phyloP scores from a whole-genome alignment of 2,797 vertebrate species.

The Rhabdomys pumilio region DNA sequence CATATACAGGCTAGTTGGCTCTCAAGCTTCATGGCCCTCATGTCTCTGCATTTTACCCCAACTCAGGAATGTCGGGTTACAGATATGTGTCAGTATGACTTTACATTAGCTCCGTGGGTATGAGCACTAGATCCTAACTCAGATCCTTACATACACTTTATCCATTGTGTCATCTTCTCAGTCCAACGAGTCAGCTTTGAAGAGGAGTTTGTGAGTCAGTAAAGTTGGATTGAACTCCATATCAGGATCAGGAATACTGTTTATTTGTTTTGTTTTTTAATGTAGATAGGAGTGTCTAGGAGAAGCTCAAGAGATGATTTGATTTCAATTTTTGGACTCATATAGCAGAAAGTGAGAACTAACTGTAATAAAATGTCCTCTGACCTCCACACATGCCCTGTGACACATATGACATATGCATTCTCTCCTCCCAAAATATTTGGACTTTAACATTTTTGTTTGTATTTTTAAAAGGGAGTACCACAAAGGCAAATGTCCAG shows the following conservation, averaged over 20 bases:
- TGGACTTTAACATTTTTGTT: not conserved
- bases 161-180: not conserved
- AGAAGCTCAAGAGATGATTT: not conserved
- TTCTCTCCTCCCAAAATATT: not conserved
- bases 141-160: not conserved
- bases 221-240: not conserved
- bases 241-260: not conserved
- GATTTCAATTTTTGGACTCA: not conserved
- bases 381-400: not conserved
- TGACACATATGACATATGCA: not conserved
- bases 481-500: not conserved
- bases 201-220: not conserved
- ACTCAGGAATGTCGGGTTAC: not conserved
- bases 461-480: not conserved
- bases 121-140: not conserved
- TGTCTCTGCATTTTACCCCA: not conserved
- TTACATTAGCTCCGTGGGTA: not conserved
- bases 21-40: not conserved
- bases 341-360: not conserved
- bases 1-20: not conserved
- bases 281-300: no score
- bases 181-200: not conserved
- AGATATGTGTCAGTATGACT: not conserved
- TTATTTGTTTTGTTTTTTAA: not conserved
- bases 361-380: not conserved